These are phyloP conservation scores for Aldabrachelys gigantea DNA, from an alignment of 2,113 vertebrate species.

Conservation along the genomic window DNA sequence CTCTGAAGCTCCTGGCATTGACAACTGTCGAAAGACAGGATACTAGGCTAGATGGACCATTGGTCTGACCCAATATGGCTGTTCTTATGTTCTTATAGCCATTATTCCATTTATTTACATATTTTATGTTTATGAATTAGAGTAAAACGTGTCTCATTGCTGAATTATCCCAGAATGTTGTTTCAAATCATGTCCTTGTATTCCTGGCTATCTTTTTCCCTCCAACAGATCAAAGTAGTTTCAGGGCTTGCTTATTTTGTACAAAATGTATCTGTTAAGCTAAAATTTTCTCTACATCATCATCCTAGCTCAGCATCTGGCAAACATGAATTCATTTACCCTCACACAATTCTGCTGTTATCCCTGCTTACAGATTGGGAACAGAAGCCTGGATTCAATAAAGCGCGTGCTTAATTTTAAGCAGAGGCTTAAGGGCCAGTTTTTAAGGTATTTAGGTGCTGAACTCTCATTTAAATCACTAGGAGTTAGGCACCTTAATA, in stretches of 20 bases:
- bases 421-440: neutral
- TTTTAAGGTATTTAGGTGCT: neutral
- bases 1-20: neutral
- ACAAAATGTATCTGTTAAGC: neutral
- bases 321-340: neutral
- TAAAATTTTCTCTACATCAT: neutral
- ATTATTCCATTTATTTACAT: neutral
- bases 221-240: neutral
- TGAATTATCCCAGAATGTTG: neutral
- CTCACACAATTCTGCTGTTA: accelerated
- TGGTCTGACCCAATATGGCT: neutral
- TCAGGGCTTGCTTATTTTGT: neutral
- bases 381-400: neutral
- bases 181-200: accelerated
- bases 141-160: neutral
- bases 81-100: neutral
- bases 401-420: neutral
- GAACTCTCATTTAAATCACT: neutral
- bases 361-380: neutral
- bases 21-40: neutral
- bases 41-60: neutral
- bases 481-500: neutral
- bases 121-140: neutral
- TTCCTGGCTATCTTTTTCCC: neutral
- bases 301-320: neutral